phyloP scores from a whole-genome alignment of 2,888 invertebrate genomes.

The Cerastis leucographa region DNA sequence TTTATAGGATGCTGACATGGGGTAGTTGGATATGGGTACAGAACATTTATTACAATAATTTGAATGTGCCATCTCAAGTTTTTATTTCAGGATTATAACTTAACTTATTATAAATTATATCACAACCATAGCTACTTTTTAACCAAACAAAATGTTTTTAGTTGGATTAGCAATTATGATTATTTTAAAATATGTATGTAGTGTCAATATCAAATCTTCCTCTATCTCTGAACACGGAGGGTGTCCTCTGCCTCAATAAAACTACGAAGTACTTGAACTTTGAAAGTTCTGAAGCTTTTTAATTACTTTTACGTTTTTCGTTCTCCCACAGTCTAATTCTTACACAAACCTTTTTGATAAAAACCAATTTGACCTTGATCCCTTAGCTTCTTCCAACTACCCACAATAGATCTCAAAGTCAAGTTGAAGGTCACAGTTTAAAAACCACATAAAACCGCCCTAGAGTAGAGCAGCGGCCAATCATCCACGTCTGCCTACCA shows the following conservation, averaged over 20 bases:
- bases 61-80: neutral
- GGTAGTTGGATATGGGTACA: neutral
- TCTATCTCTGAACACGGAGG: neutral
- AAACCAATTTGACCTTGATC: neutral
- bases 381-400: neutral
- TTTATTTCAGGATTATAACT: neutral
- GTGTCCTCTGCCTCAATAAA: neutral
- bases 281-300: neutral
- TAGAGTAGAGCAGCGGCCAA: neutral
- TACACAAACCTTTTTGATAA: neutral
- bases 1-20: constrained; percentile 2
- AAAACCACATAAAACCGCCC: constrained; percentile 20
- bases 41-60: neutral
- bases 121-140: neutral
- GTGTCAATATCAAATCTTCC: neutral
- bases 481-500: constrained; percentile 22
- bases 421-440: constrained; percentile 42
- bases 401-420: neutral
- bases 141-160: neutral
- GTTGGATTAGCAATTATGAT: neutral
- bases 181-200: neutral
- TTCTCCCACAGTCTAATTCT: neutral
- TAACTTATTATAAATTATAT: neutral
- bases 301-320: neutral
- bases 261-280: neutral